Conservation (phyloP, 2,888 invertebrate species). For the Laothoe populi region DNA sequence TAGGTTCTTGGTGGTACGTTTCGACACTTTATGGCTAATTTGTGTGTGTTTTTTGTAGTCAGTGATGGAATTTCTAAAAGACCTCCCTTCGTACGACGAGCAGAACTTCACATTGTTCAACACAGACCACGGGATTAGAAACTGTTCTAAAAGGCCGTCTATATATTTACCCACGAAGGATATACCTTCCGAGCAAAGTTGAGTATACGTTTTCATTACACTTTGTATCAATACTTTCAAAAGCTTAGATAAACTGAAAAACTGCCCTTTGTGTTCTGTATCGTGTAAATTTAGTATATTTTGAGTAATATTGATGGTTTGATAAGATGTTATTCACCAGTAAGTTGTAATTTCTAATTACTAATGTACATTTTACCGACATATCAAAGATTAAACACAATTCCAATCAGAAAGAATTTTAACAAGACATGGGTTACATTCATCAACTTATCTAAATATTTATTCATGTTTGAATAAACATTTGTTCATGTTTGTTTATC, state of each 20-base stretch:
- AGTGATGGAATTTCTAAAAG: slow-evolving; percentile 95
- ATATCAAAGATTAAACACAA: too few species aligned
- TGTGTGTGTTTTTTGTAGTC: slow-evolving; percentile 84
- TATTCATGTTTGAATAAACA: too few species aligned
- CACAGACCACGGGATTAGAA: slow-evolving; percentile 92
- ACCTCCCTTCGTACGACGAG: slow-evolving; percentile 95
- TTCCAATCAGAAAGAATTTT: too few species aligned
- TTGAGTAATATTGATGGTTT: too few species aligned
- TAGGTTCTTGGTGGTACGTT: slow-evolving; percentile 50
- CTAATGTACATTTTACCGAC: too few species aligned
- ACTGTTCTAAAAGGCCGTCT: slow-evolving; percentile 93
- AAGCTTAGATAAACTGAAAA: neutral
- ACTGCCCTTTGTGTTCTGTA: neutral
- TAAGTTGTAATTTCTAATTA: neutral
- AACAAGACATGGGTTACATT: too few species aligned
- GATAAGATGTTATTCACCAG: neutral
- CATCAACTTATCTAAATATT: too few species aligned
- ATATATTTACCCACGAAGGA: slow-evolving; percentile 97
- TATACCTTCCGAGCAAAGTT: slow-evolving; percentile 97
- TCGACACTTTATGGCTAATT: slow-evolving; percentile 43
- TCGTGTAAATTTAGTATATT: neutral
- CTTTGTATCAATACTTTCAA: neutral
- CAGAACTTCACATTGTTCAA: slow-evolving; percentile 96
- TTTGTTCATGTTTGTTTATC: too few species aligned
- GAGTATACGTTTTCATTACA: slow-evolving; percentile 57